Conservation (phyloP, 2,888 invertebrate genomes). For the Tillus elongatus region DNA sequence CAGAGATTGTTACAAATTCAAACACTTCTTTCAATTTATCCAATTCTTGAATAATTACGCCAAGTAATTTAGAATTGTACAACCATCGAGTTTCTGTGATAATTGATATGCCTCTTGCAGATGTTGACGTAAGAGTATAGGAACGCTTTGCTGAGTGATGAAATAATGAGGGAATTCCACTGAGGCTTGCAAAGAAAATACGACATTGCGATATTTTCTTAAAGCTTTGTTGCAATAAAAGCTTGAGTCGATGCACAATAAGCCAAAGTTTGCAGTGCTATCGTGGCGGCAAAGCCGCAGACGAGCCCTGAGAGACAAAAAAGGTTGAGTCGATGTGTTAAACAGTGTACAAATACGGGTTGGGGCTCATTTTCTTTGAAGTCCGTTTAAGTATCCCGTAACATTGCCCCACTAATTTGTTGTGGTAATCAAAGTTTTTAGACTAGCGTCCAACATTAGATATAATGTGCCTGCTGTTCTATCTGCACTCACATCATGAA, state of each 20-base stretch:
- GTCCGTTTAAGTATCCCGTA: too few species aligned
- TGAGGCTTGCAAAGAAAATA: constrained; percentile 21
- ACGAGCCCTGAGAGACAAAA: too few species aligned
- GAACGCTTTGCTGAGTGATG: constrained; percentile 18
- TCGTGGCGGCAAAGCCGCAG: too few species aligned
- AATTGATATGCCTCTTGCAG: background rate
- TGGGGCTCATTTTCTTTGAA: too few species aligned
- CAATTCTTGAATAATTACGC: background rate
- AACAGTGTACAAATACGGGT: too few species aligned
- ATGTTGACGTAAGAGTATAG: constrained; percentile 3
- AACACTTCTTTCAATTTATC: background rate
- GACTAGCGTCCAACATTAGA: too few species aligned
- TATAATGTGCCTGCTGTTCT: too few species aligned
- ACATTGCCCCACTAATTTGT: too few species aligned
- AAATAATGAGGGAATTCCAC: constrained; percentile 20
- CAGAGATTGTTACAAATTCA: background rate
- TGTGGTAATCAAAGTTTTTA: too few species aligned
- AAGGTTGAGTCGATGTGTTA: too few species aligned
- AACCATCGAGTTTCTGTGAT: background rate
- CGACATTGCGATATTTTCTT: constrained; percentile 16
- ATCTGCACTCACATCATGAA: too few species aligned
- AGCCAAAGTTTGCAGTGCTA: too few species aligned
- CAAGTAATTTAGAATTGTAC: background rate
- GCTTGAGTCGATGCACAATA: constrained; percentile 21
- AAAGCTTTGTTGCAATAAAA: constrained; percentile 18